Evolutionary conservation across 2,797 vertebrate genomes (phyloP).

Genomic region (Galago senegalensis): DNA sequence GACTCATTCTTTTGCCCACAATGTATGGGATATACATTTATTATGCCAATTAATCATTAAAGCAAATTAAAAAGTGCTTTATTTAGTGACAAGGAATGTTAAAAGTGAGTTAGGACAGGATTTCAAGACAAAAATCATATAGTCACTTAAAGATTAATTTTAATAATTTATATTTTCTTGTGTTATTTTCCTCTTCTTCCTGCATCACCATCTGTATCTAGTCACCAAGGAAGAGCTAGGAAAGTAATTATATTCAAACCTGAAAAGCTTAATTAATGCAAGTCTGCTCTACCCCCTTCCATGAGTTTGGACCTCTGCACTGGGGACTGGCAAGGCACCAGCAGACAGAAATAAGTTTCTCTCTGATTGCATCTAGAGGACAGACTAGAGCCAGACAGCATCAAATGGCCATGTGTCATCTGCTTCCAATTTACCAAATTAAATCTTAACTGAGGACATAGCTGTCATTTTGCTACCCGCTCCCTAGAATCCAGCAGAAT

Average conservation of each 20-base stretch:
- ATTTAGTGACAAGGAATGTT: neutral
- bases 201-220: neutral
- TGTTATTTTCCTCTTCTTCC: neutral
- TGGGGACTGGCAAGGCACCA: neutral
- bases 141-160: slow-evolving; percentile 42
- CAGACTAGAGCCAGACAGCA: neutral
- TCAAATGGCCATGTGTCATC: neutral
- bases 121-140: neutral
- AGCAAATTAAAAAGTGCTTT: neutral
- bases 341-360: neutral
- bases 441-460: neutral
- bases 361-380: neutral
- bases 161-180: neutral
- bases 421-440: slow-evolving; percentile 1
- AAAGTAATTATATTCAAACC: neutral
- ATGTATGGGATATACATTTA: neutral
- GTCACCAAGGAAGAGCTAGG: neutral
- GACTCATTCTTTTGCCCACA: neutral
- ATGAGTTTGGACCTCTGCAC: neutral
- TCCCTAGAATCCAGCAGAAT: neutral
- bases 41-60: neutral
- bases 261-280: neutral
- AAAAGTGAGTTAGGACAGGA: neutral
- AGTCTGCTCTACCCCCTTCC: neutral
- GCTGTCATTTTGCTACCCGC: neutral